A percentile compares a stretch with the other conserved stretches of the same genome.
Evolutionary conservation across 2,113 vertebrate genomes (phyloP).

Genomic region (Glaucomys volans): DNA sequence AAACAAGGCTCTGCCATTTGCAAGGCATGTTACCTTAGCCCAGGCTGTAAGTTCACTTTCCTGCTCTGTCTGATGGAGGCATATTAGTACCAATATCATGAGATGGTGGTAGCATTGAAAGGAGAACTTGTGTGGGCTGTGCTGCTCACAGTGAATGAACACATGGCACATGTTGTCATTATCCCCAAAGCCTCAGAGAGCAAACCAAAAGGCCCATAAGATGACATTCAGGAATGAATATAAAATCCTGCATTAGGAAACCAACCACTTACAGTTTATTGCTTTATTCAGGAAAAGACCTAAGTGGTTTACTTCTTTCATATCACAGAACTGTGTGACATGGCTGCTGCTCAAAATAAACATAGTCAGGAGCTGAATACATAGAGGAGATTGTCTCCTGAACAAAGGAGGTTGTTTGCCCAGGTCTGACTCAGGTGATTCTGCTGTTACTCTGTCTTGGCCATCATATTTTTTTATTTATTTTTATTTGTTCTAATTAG

Average conservation of each 20-base stretch:
- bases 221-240: not conserved
- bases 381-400: not conserved
- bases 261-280: not conserved
- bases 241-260: conserved; percentile 22
- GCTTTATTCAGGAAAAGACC: not conserved
- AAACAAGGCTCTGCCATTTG: not conserved
- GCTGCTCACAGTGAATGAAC: not conserved
- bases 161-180: not conserved
- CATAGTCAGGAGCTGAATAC: not conserved
- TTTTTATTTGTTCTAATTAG: no score
- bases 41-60: not conserved
- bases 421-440: not conserved
- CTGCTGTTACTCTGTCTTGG: not conserved
- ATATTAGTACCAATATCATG: not conserved
- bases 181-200: not conserved
- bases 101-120: not conserved
- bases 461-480: not conserved
- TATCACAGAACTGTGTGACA: not conserved
- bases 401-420: not conserved
- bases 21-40: not conserved
- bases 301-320: not conserved
- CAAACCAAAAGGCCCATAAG: not conserved
- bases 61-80: not conserved
- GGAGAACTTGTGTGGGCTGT: not conserved
- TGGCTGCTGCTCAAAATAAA: not conserved